A percentile compares a stretch with the other conserved stretches of the same genome.
phyloP scores from a whole-genome alignment of 2,797 vertebrate genomes.

The Rhinella marina region DNA sequence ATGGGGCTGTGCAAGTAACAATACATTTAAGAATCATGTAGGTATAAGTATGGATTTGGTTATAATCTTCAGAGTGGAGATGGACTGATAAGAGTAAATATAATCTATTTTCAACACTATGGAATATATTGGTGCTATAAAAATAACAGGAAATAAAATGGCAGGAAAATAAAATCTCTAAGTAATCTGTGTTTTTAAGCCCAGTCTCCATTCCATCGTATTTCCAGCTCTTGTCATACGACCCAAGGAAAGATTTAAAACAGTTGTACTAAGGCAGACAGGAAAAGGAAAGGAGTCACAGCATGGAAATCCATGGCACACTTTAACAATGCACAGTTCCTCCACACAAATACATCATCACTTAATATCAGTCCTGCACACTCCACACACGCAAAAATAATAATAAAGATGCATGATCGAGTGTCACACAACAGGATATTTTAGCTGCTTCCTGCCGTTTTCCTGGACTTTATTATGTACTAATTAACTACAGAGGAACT shows the following conservation, averaged over 20 bases:
- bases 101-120: neutral
- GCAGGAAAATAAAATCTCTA: neutral
- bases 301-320: constrained; percentile 56
- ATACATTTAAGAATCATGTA: neutral
- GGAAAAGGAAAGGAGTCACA: constrained; percentile 59
- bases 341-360: constrained; percentile 60
- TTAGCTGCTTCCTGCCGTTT: constrained; percentile 57
- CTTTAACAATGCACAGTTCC: constrained; percentile 54
- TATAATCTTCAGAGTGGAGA: neutral
- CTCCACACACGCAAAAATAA: constrained; percentile 56
- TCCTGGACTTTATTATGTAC: constrained; percentile 61
- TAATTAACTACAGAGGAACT: constrained; percentile 59
- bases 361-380: constrained; percentile 57
- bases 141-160: constrained; percentile 5
- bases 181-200: neutral
- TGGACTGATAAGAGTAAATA: neutral
- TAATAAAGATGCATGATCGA: constrained; percentile 58
- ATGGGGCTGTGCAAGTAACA: too few relatives aligned
- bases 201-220: constrained; percentile 19
- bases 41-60: neutral
- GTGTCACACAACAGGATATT: constrained; percentile 63
- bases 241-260: constrained; percentile 54
- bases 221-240: constrained; percentile 41
- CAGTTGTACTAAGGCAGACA: constrained; percentile 52
- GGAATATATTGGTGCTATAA: neutral